phyloP scores from a whole-genome alignment of 2,113 vertebrate species.

The Gallinago undulata region DNA sequence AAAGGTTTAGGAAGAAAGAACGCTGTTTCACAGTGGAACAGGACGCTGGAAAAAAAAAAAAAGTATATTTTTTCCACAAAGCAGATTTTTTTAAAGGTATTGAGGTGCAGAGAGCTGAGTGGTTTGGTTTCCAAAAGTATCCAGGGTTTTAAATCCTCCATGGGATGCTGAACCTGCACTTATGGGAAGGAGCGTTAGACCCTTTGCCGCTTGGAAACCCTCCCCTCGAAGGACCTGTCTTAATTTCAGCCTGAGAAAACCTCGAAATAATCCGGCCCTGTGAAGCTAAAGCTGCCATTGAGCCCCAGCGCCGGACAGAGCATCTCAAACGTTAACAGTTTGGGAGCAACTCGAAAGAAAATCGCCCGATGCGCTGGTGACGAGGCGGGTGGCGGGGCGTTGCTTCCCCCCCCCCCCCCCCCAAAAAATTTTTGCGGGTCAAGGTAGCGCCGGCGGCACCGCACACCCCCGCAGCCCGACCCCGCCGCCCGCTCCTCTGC shows the following conservation, averaged over 20 bases:
- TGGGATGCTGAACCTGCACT: background rate
- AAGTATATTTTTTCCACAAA: background rate
- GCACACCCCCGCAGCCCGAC: background rate
- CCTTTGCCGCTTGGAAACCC: background rate
- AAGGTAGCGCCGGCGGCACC: background rate
- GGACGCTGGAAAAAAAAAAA: background rate
- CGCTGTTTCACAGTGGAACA: background rate
- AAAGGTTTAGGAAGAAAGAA: background rate
- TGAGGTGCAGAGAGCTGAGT: background rate
- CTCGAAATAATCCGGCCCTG: background rate
- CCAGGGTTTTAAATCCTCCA: background rate
- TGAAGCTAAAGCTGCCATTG: background rate
- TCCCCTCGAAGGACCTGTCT: background rate
- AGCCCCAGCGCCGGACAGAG: background rate
- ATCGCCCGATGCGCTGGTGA: background rate
- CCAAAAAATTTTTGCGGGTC: background rate
- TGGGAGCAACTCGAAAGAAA: background rate
- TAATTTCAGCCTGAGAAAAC: rapidly evolving
- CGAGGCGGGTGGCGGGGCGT: background rate
- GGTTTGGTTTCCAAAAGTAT: background rate
- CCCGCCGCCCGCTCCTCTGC: background rate
- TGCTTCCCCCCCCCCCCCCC: background rate
- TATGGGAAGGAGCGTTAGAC: background rate
- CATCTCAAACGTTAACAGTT: background rate
- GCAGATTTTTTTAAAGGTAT: background rate